phyloP scores from a whole-genome alignment of 2,888 invertebrate species.

The Gastrophysa polygoni region DNA sequence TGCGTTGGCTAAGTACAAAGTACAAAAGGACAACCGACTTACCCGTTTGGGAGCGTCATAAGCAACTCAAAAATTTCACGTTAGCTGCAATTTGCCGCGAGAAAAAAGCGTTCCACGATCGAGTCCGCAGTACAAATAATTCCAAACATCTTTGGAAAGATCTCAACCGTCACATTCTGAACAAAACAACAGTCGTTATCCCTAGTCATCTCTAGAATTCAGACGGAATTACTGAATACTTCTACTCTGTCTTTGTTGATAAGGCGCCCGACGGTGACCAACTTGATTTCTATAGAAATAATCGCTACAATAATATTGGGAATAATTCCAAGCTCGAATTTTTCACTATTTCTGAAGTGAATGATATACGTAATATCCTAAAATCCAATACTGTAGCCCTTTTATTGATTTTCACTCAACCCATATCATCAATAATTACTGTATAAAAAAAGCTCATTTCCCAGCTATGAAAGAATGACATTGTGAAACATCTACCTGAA shows the following conservation, averaged over 20 bases:
- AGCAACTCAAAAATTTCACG: not conserved
- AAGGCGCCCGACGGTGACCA: not conserved
- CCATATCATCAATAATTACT: conserved; percentile 6
- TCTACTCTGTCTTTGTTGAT: not conserved
- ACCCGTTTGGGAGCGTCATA: not conserved
- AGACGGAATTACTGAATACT: not conserved
- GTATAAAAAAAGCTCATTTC: not conserved
- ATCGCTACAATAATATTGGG: not conserved
- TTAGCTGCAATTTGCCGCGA: not conserved
- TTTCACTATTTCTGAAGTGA: not conserved
- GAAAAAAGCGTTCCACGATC: not conserved
- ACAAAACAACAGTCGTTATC: conserved; percentile 1
- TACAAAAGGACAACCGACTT: not conserved
- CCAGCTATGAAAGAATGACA: not conserved
- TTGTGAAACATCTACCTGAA: conserved; percentile 2
- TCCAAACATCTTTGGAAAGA: conserved; percentile 5
- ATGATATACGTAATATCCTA: not conserved
- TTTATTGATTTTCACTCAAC: conserved; percentile 6
- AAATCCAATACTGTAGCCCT: conserved; percentile 6
- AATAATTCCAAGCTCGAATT: not conserved
- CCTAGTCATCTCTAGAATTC: not conserved
- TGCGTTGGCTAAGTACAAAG: too few relatives aligned
- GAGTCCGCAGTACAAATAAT: conserved; percentile 2
- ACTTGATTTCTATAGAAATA: not conserved
- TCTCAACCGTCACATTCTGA: not conserved